Base-by-base conservation (phyloP, 1,140 invertebrate genomes). In the Meloidogyne floridensis region DNA sequence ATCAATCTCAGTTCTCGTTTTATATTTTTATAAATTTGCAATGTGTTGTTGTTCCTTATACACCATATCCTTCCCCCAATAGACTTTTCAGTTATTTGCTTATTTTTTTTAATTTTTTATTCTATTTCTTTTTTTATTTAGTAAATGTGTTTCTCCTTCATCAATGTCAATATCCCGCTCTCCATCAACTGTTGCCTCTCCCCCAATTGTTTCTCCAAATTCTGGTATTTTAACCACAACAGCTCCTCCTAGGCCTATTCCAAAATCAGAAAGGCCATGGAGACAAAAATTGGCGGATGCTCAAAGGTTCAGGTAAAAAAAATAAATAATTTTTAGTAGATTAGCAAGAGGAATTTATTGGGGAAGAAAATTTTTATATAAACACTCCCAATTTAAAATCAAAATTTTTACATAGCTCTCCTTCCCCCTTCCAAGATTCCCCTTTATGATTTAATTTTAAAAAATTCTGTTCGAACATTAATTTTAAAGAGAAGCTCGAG, bases 221-320 rank as follows among this genome's bases (percentile, higher is more conserved):
- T 65, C 59, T 65, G 15, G 59, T 65, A n/a, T 65, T 65, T 65
- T 47, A 47, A 47, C 47, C 47, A 77, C 75, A 54, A 53, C 43
- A 75, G 8, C 65, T 56, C 20, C 73, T 43, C 72, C 47, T 59
- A 74, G 59, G 53, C 84, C 80, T 5, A 84, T 84, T 13, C 53
- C 85, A 8, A 87, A 87, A 71, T 72, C 81, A 18, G 85, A 86
- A 75, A 53, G 85, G 10, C 85, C 85, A 3, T 86, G 85, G 85
- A 53, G 85, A 65, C 85, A 86, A 76, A 69, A 80, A 56, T 72
- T 86, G 77, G 85, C 85, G 2, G 85, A 87, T 54, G 47, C 81
- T 18, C 80, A 80, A 10, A 73, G 80, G 42, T 47, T 86, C 4
- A 18, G 85, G 77, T 79, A 65, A 65, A 18, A 5, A n/a, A 65